A percentile compares a stretch with the other conserved stretches of the same genome.
phyloP scores from a whole-genome alignment of 1,140 invertebrate species.

The Lamellibrachia luymesi region DNA sequence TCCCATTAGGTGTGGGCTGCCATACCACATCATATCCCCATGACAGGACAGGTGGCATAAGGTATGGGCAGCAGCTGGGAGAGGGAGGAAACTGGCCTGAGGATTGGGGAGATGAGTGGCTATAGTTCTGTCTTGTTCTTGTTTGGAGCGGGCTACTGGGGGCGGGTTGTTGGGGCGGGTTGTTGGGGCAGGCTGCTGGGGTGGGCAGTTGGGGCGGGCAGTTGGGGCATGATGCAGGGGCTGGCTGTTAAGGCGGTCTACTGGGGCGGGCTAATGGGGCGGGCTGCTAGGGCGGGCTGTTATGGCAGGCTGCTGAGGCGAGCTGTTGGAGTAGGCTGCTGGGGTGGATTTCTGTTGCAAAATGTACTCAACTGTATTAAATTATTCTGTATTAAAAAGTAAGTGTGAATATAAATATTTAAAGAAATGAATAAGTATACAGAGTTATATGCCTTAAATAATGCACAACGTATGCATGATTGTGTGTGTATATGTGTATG shows the following conservation, averaged over 20 bases:
- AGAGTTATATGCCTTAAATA: no score
- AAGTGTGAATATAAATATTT: background rate
- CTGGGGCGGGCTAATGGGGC: no score
- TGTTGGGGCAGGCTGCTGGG: background rate
- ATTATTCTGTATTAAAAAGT: background rate
- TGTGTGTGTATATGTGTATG: no score
- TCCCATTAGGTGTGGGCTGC: background rate
- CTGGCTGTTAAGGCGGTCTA: background rate
- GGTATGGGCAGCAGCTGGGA: background rate
- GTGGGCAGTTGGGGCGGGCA: background rate
- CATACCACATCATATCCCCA: background rate
- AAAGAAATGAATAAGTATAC: background rate
- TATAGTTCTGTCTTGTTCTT: background rate
- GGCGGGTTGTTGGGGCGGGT: background rate
- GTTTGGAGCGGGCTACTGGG: background rate
- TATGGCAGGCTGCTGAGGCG: no score
- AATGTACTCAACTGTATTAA: no score
- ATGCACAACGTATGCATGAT: no score
- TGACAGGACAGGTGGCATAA: background rate
- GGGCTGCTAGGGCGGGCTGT: no score
- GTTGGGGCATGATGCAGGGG: no score
- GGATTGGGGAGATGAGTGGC: background rate
- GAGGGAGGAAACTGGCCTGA: background rate
- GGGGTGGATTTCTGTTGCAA: background rate
- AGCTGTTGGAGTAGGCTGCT: background rate